phyloP scores from a whole-genome alignment of 2,797 vertebrate genomes.

The Sebastes alutus region DNA sequence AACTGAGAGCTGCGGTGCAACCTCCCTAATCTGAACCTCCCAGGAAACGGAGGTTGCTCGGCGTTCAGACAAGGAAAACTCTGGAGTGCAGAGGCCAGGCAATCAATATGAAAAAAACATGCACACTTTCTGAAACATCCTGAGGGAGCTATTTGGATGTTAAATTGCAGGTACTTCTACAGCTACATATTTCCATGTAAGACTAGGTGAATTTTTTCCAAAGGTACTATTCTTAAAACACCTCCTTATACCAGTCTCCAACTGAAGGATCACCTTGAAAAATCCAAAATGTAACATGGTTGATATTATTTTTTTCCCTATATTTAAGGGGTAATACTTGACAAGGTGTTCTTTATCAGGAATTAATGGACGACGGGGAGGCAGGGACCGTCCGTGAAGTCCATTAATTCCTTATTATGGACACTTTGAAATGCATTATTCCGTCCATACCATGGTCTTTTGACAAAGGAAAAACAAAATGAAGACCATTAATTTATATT shows the following conservation, averaged over 20 bases:
- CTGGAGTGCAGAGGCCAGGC: not conserved
- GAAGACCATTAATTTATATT: too few relatives aligned
- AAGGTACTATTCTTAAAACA: not conserved
- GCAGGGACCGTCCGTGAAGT: too few relatives aligned
- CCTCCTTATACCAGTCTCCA: not conserved
- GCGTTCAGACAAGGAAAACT: slow-evolving; percentile 13
- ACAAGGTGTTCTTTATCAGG: too few relatives aligned
- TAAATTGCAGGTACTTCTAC: not conserved
- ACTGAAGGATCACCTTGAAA: not conserved
- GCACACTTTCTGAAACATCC: not conserved
- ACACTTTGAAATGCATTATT: too few relatives aligned
- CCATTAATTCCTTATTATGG: too few relatives aligned
- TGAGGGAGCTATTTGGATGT: not conserved
- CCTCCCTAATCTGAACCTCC: slow-evolving; percentile 29
- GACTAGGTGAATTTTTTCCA: not conserved
- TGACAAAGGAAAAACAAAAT: too few relatives aligned
- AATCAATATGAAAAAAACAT: slow-evolving; percentile 3
- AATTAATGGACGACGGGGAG: too few relatives aligned
- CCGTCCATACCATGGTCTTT: too few relatives aligned
- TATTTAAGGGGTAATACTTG: not conserved
- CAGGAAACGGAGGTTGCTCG: slow-evolving; percentile 19
- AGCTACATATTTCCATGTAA: not conserved
- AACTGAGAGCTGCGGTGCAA: slow-evolving; percentile 37
- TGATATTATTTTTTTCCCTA: not conserved
- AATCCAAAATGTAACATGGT: not conserved